phyloP scores from a whole-genome alignment of 2,113 vertebrate species.

The Myiozetetes cayanensis region DNA sequence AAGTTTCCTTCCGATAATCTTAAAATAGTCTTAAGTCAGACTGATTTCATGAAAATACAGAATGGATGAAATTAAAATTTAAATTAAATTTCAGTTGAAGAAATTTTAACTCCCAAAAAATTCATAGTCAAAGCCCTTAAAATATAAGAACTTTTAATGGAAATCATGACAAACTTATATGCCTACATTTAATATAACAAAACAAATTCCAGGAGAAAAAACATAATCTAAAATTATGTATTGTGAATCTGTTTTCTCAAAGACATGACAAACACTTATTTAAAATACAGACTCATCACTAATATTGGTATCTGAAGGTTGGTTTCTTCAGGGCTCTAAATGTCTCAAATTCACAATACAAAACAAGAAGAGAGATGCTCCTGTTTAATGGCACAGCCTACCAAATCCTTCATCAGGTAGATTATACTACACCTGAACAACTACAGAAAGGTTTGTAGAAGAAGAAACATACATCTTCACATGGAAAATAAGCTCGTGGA shows the following conservation, averaged over 20 bases:
- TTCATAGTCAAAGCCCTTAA: conserved; percentile 1
- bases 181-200: neutral
- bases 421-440: neutral
- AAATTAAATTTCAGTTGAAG: neutral
- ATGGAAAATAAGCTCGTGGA: neutral
- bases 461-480: neutral
- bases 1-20: neutral
- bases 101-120: conserved; percentile 17
- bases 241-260: neutral
- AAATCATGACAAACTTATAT: neutral
- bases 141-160: neutral
- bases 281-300: neutral
- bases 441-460: neutral
- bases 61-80: neutral
- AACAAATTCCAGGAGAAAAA: neutral
- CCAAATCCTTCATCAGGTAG: neutral
- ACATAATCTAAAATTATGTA: neutral
- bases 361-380: neutral
- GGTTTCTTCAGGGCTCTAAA: neutral
- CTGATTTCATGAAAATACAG: neutral
- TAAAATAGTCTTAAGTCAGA: neutral
- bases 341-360: neutral
- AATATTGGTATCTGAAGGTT: neutral
- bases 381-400: neutral
- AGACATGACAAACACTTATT: neutral